A percentile compares a stretch with the other conserved stretches of the same genome.
phyloP scores from a whole-genome alignment of 2,797 vertebrate species.

The Gobionotothen gibberifrons region DNA sequence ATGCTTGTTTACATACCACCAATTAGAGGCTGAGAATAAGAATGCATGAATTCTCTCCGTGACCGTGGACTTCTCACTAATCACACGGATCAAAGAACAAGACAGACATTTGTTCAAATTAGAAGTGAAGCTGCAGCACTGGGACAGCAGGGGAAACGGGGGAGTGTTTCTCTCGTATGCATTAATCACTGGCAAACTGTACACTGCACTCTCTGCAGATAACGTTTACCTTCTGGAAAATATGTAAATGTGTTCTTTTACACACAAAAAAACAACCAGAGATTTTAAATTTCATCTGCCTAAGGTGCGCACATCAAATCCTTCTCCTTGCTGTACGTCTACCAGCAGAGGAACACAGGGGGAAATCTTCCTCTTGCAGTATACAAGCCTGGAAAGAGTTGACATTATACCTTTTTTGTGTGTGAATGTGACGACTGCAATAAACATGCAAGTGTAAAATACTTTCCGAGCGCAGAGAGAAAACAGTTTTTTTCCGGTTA shows the following conservation, averaged over 20 bases:
- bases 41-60: slow-evolving; percentile 4
- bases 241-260: slow-evolving; percentile 61
- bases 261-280: background rate
- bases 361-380: slow-evolving; percentile 13
- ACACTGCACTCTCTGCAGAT: slow-evolving; percentile 33
- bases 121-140: slow-evolving; percentile 17
- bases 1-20: slow-evolving; percentile 23
- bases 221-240: slow-evolving; percentile 41
- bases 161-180: slow-evolving; percentile 10
- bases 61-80: slow-evolving; percentile 15
- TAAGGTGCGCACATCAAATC: slow-evolving; percentile 31
- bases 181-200: slow-evolving; percentile 22
- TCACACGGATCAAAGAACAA: slow-evolving; percentile 42
- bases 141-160: slow-evolving; percentile 8
- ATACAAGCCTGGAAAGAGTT: slow-evolving; percentile 27
- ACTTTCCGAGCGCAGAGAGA: slow-evolving; percentile 16
- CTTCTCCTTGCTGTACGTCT: slow-evolving; percentile 20
- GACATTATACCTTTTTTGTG: slow-evolving; percentile 32
- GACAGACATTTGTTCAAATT: slow-evolving; percentile 48
- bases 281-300: slow-evolving; percentile 46
- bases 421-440: slow-evolving; percentile 31
- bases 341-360: slow-evolving; percentile 32
- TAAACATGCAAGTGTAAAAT: slow-evolving; percentile 51
- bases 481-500: slow-evolving; percentile 25
- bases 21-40: slow-evolving; percentile 14